Evolutionary conservation across 2,113 vertebrate species (phyloP).

Genomic region (Cichladusa arquata): DNA sequence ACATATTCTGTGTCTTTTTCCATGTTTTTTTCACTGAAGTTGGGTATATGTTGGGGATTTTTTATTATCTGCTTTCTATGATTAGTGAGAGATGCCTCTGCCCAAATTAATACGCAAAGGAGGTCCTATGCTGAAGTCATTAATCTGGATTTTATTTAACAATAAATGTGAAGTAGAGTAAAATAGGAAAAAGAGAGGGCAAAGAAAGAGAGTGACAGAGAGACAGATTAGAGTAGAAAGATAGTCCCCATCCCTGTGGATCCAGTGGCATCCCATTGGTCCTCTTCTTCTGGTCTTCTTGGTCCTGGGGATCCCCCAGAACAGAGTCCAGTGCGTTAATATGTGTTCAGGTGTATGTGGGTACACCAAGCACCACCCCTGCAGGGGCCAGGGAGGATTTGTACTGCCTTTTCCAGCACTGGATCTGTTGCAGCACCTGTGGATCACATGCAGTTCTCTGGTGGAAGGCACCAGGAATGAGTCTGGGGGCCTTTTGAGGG

Average conservation of each 20-base stretch:
- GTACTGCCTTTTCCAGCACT: not conserved
- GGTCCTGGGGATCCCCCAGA: not conserved
- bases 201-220: not conserved
- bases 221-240: not conserved
- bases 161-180: not conserved
- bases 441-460: accelerated
- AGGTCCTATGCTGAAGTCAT: not conserved
- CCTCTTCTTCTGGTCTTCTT: not conserved
- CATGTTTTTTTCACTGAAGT: not conserved
- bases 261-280: not conserved
- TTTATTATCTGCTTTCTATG: not conserved
- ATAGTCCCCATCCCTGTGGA: not conserved
- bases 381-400: not conserved
- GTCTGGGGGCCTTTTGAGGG: not conserved
- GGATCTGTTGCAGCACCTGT: not conserved
- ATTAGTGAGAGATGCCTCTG: not conserved
- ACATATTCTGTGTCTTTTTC: not conserved
- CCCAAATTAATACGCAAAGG: not conserved
- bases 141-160: not conserved
- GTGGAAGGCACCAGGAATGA: not conserved
- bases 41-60: accelerated
- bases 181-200: not conserved
- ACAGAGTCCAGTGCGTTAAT: not conserved
- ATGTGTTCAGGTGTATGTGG: not conserved
- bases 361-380: not conserved